phyloP scores from a whole-genome alignment of 2,888 invertebrate genomes.

The Lasioglossum malachurum region DNA sequence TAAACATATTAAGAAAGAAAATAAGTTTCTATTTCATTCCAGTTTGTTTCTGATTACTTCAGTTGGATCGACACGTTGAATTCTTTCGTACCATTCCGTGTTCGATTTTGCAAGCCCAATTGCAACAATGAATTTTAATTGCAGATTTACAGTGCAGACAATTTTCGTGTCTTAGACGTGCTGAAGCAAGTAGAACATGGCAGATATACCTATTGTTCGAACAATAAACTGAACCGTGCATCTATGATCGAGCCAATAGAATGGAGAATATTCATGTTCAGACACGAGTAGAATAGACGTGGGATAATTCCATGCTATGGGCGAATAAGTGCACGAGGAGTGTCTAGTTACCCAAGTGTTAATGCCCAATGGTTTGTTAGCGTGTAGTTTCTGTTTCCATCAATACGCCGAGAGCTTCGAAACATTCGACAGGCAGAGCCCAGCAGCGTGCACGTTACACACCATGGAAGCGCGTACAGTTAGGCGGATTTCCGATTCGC shows the following conservation, averaged over 20 bases:
- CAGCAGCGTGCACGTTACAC: not conserved
- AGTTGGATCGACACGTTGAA: too few relatives aligned
- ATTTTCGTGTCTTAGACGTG: not conserved
- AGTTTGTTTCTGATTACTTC: too few relatives aligned
- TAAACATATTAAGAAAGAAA: too few relatives aligned
- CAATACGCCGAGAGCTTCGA: not conserved
- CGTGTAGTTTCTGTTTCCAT: not conserved
- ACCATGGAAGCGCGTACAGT: not conserved
- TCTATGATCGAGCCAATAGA: not conserved
- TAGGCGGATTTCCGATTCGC: not conserved
- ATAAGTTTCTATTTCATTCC: too few relatives aligned
- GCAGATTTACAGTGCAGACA: not conserved
- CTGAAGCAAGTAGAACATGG: not conserved
- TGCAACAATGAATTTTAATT: not conserved
- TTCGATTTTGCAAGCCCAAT: too few relatives aligned
- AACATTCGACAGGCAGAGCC: not conserved
- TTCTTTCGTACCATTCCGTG: too few relatives aligned
- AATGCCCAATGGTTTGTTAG: not conserved
- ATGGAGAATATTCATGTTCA: not conserved
- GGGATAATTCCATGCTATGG: not conserved
- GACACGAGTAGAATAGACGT: not conserved
- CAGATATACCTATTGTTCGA: not conserved
- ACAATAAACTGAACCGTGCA: not conserved
- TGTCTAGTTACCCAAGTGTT: not conserved
- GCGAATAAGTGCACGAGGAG: not conserved